These are phyloP conservation scores for Theocolax elegans DNA, from an alignment of 1,140 invertebrate species.

Conservation along the genomic window DNA sequence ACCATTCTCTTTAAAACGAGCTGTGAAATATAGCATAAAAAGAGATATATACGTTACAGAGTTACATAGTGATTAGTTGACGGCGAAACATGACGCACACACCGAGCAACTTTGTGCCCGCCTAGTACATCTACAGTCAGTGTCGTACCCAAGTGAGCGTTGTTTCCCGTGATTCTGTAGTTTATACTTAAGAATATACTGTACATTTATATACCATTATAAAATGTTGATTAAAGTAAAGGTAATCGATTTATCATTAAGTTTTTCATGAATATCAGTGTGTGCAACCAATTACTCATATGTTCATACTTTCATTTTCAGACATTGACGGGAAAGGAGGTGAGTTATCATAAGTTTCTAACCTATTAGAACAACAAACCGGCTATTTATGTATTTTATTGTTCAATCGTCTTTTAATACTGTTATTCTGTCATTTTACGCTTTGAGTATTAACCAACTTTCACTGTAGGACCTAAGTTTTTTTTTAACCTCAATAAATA, in stretches of 20 bases:
- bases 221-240: slow-evolving; percentile 88
- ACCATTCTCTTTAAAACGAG: no score
- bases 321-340: slow-evolving; percentile 87
- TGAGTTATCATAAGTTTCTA: slow-evolving; percentile 51
- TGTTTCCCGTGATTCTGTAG: slow-evolving; percentile 1
- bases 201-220: slow-evolving; percentile 8
- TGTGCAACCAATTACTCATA: slow-evolving; percentile 37
- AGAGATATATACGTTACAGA: no score
- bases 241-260: slow-evolving; percentile 66
- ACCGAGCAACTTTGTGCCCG: background rate
- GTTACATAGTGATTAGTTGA: no score
- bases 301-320: slow-evolving; percentile 62
- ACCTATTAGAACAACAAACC: slow-evolving; percentile 30
- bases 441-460: no score
- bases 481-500: no score
- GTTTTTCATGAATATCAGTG: background rate
- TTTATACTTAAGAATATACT: slow-evolving; percentile 3
- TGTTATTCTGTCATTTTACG: no score
- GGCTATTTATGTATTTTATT: slow-evolving; percentile 14
- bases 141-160: slow-evolving; percentile 3
- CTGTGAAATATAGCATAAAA: no score
- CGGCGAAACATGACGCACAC: slow-evolving; percentile 18
- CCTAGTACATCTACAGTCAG: slow-evolving; percentile 10
- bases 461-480: no score
- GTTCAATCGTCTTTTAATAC: background rate